Conservation (phyloP, 2,113 vertebrate genomes). For the Zosterops pallidus region DNA sequence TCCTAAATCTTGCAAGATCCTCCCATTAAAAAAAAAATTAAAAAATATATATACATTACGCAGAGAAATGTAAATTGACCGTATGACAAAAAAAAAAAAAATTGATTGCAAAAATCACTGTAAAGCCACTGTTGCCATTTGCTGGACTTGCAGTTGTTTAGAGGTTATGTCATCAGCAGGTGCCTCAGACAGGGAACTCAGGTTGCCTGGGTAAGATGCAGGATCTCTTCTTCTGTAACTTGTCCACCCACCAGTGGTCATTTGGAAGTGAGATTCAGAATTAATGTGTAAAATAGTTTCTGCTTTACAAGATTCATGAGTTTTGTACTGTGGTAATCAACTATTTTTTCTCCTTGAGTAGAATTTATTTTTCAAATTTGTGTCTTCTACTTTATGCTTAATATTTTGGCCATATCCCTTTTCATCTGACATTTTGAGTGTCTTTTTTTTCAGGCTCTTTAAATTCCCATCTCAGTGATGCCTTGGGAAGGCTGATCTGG, state of each 20-base stretch:
- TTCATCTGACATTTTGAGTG: not conserved
- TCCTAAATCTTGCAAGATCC: not conserved
- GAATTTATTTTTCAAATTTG: not conserved
- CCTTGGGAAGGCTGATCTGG: too few relatives aligned
- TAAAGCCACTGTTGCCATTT: not conserved
- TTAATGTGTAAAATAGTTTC: not conserved
- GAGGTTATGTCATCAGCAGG: not conserved
- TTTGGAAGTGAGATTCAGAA: not conserved
- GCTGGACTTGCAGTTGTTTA: not conserved
- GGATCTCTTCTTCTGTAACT: not conserved
- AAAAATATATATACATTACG: not conserved
- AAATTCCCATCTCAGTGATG: not conserved
- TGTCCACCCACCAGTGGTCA: not conserved
- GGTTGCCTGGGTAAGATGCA: not conserved
- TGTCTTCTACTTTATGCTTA: not conserved
- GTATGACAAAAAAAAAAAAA: not conserved
- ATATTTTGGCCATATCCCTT: not conserved
- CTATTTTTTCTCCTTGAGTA: not conserved
- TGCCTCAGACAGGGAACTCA: not conserved
- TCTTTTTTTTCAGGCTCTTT: not conserved
- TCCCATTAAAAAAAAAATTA: not conserved
- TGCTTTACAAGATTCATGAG: not conserved
- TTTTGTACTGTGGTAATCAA: not conserved
- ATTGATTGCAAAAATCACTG: not conserved
- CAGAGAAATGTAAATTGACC: not conserved